These are phyloP conservation scores for Bergia sp. DNA, from an alignment of 92 coral and sea anemone genomes.

Conservation along the genomic window DNA sequence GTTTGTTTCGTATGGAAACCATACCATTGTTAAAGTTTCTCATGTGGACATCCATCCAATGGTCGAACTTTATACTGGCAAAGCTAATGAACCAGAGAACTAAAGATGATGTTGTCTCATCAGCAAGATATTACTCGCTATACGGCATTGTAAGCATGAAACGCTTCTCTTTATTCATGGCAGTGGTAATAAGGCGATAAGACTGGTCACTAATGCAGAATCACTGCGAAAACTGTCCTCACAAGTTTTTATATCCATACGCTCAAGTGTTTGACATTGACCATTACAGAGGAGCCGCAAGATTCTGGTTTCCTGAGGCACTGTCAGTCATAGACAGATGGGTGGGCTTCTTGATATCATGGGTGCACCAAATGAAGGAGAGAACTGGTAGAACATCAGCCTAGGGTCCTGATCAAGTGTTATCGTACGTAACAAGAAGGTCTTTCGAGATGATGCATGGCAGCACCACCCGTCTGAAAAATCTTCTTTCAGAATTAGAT, in stretches of 20 bases:
- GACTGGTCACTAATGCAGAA: constrained; percentile 33
- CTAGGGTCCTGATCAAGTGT: constrained; percentile 26
- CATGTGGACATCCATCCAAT: not conserved
- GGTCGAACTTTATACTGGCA: not conserved
- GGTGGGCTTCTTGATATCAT: constrained; percentile 47
- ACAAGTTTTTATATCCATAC: constrained; percentile 39
- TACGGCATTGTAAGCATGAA: constrained; percentile 49
- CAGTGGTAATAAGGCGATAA: constrained; percentile 45
- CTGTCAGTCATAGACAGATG: constrained; percentile 45
- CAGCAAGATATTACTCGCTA: constrained; percentile 43
- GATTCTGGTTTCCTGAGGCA: constrained; percentile 29
- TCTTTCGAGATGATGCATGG: constrained; percentile 22
- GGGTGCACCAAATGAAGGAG: constrained; percentile 24
- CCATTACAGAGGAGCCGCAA: constrained; percentile 49
- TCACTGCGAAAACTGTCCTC: constrained; percentile 21
- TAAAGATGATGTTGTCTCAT: constrained; percentile 38
- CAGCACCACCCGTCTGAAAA: constrained; percentile 20
- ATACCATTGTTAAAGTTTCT: constrained; percentile 35
- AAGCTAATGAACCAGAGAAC: not conserved
- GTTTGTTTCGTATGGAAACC: constrained; percentile 24
- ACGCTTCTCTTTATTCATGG: constrained; percentile 42
- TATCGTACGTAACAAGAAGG: constrained; percentile 18
- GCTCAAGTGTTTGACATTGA: constrained; percentile 54
- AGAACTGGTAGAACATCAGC: constrained; percentile 39
- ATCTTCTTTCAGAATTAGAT: constrained; percentile 30